Conservation (phyloP, 2,113 vertebrate genomes). For the Heterocephalus glaber region DNA sequence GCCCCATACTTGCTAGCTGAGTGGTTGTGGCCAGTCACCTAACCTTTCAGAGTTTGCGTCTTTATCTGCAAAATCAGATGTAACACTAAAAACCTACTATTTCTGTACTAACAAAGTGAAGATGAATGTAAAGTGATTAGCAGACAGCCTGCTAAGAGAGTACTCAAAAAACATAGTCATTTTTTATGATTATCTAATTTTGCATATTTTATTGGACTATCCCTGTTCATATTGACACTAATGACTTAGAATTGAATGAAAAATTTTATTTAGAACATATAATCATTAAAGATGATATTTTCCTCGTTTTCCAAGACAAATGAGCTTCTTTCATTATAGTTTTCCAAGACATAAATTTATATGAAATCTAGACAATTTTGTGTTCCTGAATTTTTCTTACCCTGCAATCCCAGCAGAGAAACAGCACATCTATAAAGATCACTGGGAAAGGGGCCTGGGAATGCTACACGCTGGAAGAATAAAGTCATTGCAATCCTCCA, state of each 20-base stretch:
- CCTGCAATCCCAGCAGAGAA: not conserved
- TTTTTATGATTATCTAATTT: not conserved
- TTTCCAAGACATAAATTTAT: not conserved
- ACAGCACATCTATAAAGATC: not conserved
- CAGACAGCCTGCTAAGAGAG: not conserved
- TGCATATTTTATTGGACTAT: not conserved
- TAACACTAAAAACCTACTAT: not conserved
- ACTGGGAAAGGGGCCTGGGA: not conserved
- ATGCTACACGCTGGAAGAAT: not conserved
- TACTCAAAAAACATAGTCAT: not conserved
- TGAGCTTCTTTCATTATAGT: not conserved
- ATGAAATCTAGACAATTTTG: not conserved
- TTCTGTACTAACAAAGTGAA: not conserved
- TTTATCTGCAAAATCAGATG: not conserved
- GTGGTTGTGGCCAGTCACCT: not conserved
- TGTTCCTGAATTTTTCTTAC: not conserved
- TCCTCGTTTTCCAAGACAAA: not conserved
- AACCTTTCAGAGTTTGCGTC: not conserved
- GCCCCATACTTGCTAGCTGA: not conserved
- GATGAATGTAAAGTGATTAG: not conserved
- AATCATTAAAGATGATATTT: conserved; percentile 33
- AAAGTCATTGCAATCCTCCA: not conserved
- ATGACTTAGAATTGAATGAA: conserved; percentile 19
- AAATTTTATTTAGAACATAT: conserved; percentile 48
- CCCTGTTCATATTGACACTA: not conserved